A percentile compares a stretch with the other conserved stretches of the same genome.
These are phyloP conservation scores for Chymomyza procnemis DNA, from an alignment of 2,888 invertebrate genomes.

Conservation along the genomic window DNA sequence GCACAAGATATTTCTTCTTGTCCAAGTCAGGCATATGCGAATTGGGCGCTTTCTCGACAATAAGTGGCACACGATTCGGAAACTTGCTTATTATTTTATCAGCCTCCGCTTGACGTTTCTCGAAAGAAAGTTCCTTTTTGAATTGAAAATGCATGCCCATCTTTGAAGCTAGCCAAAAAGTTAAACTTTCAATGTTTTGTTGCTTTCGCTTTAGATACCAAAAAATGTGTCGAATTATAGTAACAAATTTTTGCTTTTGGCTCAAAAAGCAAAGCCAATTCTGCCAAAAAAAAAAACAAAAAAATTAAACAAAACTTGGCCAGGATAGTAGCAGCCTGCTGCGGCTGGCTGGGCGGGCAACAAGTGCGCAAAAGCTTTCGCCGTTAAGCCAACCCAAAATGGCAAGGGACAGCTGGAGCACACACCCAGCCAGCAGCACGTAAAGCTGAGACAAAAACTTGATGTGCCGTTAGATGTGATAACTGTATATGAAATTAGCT, in stretches of 20 bases:
- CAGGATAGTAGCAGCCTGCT: not conserved
- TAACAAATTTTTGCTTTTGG: not conserved
- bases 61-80: conserved; percentile 96
- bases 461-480: not conserved
- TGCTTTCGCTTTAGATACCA: conserved; percentile 5
- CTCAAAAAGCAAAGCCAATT: not conserved
- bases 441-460: not conserved
- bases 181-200: not conserved
- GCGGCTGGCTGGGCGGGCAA: not conserved
- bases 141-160: conserved; percentile 94
- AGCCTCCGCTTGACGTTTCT: conserved; percentile 96
- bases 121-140: conserved; percentile 97
- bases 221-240: conserved; percentile 10
- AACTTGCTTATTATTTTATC: conserved; percentile 97
- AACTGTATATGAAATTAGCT: not conserved
- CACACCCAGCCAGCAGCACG: not conserved
- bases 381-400: not conserved
- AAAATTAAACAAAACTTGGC: not conserved
- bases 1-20: conserved; percentile 97
- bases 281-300: not conserved
- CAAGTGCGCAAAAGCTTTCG: conserved; percentile 22
- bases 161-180: conserved; percentile 1
- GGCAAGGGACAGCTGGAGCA: not conserved
- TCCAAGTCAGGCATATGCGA: conserved; percentile 95
- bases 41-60: conserved; percentile 97